These are phyloP conservation scores for Sarcophaga variegata DNA, from an alignment of 2,888 invertebrate genomes.

Conservation along the genomic window DNA sequence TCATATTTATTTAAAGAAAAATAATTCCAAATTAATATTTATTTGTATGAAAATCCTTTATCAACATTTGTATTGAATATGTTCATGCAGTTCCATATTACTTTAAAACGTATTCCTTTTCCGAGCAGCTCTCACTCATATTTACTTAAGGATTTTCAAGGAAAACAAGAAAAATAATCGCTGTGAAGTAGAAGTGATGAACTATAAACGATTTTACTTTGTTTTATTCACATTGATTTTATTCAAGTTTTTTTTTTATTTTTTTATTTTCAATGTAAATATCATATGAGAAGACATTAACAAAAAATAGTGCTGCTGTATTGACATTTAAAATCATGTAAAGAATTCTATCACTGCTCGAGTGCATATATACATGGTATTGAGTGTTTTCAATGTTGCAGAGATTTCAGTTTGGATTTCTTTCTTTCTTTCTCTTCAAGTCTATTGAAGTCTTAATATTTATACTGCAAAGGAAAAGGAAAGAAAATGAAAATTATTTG, in stretches of 20 bases:
- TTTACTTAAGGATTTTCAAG: too few relatives aligned
- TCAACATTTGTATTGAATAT: background rate
- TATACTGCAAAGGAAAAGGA: background rate
- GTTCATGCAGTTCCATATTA: too few relatives aligned
- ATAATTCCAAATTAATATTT: too few relatives aligned
- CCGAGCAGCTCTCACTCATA: too few relatives aligned
- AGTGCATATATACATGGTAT: too few relatives aligned
- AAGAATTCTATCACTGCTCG: too few relatives aligned
- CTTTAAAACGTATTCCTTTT: too few relatives aligned
- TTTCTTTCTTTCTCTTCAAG: conserved; percentile 4
- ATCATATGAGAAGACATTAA: background rate
- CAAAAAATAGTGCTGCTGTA: background rate
- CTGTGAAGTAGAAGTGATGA: conserved; percentile 9
- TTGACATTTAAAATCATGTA: too few relatives aligned
- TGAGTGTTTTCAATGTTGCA: background rate
- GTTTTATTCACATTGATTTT: background rate
- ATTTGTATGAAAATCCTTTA: conserved; percentile 1
- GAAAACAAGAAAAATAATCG: too few relatives aligned
- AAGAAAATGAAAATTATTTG: background rate
- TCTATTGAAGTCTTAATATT: background rate
- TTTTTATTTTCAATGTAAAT: conserved; percentile 26
- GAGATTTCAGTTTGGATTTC: conserved; percentile 31
- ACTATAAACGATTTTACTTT: conserved; percentile 3
- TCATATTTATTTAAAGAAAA: too few relatives aligned
- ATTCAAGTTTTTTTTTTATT: background rate